Base-by-base conservation (phyloP, 2,113 vertebrate species). In the Apistogramma diplotaenia region DNA sequence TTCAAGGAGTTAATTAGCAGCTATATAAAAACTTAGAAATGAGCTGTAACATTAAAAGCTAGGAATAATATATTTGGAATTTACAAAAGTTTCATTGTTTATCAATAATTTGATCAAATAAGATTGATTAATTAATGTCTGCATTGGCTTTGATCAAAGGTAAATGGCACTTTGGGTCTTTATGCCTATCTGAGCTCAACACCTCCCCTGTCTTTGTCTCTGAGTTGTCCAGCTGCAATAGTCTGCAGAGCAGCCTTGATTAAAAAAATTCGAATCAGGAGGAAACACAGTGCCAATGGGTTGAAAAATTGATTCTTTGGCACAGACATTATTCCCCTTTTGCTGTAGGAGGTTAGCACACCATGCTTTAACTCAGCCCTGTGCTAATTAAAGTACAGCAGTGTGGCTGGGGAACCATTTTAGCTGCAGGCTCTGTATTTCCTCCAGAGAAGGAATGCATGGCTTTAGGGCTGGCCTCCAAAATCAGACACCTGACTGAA, bases 321-420 rank as follows among this genome's bases (percentile, higher is more conserved):
- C 83, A 78, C 37, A 67, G 40, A 74, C 51, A 8, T 33, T 76
- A 74, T 76, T 58, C 13, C 46, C 18, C 33, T 54, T 54, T 79
- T 62, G 25, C 72, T 60, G 65, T 74, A 43, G 53, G 55, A 81
- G 54, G 85, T 85, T 53, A 76, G 74, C 57, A 73, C 49, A 56
- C 62, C 56, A 70, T 59, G 56, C 67, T 57, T 86, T 43, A 79
- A 58, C 62, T 61, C 31, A 80, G 53, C 25, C n/a, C 56, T 49
- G 54, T 78, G 75, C 82, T 91, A 85, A 89, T 90, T 89, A 88
- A 88, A 51, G 71, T 72, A 61, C 67, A 87, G 49, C 79, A 59
- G 23, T 81, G 80, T 43, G 77, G 81, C 79, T 72, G 77, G 60
- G 51, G 84, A 60, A 61, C 43, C 76, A 74, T 76, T 62, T 57